Evolutionary conservation across 1,140 invertebrate species (phyloP), one percentile per base, ranked within the genome.

Genomic region (Megalonaias nervosa): DNA sequence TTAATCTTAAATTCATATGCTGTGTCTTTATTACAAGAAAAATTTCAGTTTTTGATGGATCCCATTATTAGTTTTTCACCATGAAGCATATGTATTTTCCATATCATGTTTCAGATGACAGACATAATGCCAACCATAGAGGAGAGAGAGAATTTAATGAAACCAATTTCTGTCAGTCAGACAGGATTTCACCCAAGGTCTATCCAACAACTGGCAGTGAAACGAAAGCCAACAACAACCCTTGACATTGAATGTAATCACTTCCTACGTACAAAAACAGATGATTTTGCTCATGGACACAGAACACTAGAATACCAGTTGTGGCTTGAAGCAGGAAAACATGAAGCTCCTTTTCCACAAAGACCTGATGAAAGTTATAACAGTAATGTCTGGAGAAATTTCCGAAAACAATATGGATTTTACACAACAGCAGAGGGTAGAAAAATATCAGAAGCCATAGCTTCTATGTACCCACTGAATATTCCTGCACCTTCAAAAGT

Each of bases 371-470:
- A 82, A 23, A 87, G 82, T 67, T 91, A 88, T 75, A 90, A 91
- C 83, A 88, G 87, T 64, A 91, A 90, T 79, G 84, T 90, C 2
- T 91, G 90, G 90, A 77, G 90, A 75, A 91, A 91, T 75, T 91
- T 90, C 76, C 66, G 86, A 55, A 84, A 82, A 59, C 75, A 87
- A 59, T 89, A 84, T 82, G 88, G 89, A 60, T 85, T 90, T 72
- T 72, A 88, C 61, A 82, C 79, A 26, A 84, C 82, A 38, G 81
- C 86, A 19, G 84, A 89, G 56, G 87, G 85, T 15, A 71, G 85
- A 48, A 89, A 82, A 77, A 86, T 89, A 58, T 83, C 84, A 65
- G 89, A 91, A 64, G 82, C 87, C 6, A 85, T 90, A 56, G 89
- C 89, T 14, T 72, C 89, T 14, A 85, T 90, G 87, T 90, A 90